phyloP scores from a whole-genome alignment of 2,797 vertebrate species.

The Mareca penelope region DNA sequence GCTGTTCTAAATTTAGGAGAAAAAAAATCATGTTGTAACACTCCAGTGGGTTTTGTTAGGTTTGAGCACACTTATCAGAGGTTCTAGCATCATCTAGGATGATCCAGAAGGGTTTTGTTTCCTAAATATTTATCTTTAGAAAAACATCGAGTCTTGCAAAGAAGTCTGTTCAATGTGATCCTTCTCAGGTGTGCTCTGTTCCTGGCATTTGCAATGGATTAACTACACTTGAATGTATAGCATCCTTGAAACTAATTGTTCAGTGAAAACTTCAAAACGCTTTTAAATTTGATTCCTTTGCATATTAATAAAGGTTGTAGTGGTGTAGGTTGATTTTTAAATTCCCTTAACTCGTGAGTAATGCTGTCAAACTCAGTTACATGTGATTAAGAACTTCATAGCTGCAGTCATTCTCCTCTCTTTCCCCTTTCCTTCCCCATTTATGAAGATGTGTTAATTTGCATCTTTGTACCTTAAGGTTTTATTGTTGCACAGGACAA shows the following conservation, averaged over 20 bases:
- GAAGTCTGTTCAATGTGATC: neutral
- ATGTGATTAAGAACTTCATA: slow-evolving; percentile 10
- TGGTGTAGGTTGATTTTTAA: neutral
- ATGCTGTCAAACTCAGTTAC: neutral
- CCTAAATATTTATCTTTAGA: slow-evolving; percentile 20
- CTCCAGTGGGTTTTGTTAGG: neutral
- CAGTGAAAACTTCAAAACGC: neutral
- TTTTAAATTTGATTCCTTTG: neutral
- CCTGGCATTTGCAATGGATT: neutral
- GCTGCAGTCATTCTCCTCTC: neutral
- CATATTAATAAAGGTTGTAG: neutral
- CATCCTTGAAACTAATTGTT: neutral
- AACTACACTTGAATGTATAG: neutral
- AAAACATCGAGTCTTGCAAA: neutral
- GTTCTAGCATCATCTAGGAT: neutral
- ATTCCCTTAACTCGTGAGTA: slow-evolving; percentile 25
- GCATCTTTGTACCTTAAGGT: neutral
- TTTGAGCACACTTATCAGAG: neutral
- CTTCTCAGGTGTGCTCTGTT: slow-evolving; percentile 21
- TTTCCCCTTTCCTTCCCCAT: neutral
- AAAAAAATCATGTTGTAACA: neutral
- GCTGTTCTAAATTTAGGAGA: neutral
- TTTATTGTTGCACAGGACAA: neutral
- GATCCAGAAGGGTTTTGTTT: neutral
- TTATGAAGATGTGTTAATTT: neutral